A percentile compares a stretch with the other conserved stretches of the same genome.
These are phyloP conservation scores for Mobula hypostoma DNA, from an alignment of 2,113 vertebrate species.

Conservation along the genomic window DNA sequence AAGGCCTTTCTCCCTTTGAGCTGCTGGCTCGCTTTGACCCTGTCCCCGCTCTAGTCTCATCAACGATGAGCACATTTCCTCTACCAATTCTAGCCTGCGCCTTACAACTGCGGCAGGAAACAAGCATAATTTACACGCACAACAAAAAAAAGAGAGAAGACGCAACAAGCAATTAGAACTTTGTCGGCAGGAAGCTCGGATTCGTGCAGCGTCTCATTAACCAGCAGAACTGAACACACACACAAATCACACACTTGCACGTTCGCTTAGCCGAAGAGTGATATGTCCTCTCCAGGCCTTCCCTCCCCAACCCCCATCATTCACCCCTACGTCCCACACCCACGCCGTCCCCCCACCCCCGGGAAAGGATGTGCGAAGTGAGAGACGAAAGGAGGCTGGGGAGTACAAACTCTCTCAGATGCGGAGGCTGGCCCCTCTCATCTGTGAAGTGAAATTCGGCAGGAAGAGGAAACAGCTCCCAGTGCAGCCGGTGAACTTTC, in stretches of 20 bases:
- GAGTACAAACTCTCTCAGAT: background rate
- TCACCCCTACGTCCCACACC: background rate
- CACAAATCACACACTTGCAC: background rate
- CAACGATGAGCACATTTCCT: constrained; percentile 13
- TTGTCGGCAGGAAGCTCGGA: constrained; percentile 18
- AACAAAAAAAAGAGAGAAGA: background rate
- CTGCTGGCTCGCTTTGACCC: background rate
- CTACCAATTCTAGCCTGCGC: constrained; percentile 1
- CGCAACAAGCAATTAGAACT: constrained; percentile 19
- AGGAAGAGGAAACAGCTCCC: background rate
- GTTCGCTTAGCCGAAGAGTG: background rate
- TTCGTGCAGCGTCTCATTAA: background rate
- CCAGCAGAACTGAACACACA: background rate
- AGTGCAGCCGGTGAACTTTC: constrained; percentile 7
- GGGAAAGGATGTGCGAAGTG: background rate
- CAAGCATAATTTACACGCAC: background rate
- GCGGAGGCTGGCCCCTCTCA: background rate
- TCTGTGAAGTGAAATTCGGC: background rate
- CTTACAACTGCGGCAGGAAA: constrained; percentile 2
- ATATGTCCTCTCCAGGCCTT: background rate
- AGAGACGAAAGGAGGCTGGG: background rate
- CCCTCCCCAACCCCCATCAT: background rate
- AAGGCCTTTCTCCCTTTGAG: background rate
- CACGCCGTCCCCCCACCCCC: background rate
- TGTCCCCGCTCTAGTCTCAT: too few species aligned